Percentiles rank a stretch among this genome's conserved stretches.
Evolutionary conservation across 1,140 invertebrate species (phyloP).

Genomic region (Uloborus diversus): DNA sequence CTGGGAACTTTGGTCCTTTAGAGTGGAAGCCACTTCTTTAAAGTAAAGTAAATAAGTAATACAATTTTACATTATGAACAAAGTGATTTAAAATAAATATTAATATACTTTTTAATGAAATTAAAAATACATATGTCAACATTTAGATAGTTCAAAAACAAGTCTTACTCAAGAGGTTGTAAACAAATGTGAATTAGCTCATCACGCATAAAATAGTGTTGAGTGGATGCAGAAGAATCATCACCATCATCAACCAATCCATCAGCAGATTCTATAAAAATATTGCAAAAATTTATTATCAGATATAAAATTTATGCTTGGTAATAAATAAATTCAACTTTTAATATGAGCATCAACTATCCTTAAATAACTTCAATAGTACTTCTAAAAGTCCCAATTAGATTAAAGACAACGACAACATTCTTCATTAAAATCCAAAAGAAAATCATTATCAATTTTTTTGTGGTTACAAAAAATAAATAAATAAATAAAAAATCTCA

Average conservation of each 20-base stretch:
- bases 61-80: background rate
- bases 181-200: constrained; percentile 55
- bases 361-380: too few relatives aligned
- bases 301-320: background rate
- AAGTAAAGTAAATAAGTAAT: background rate
- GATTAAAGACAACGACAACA: too few relatives aligned
- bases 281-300: background rate
- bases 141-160: background rate
- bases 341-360: background rate
- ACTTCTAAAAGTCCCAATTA: too few relatives aligned
- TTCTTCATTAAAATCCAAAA: too few relatives aligned
- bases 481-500: background rate
- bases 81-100: background rate
- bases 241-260: constrained; percentile 16
- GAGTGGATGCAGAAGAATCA: constrained; percentile 24
- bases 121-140: background rate
- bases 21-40: constrained; percentile 9
- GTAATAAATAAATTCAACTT: background rate
- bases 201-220: constrained; percentile 57
- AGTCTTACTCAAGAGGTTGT: constrained; percentile 45
- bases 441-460: too few relatives aligned
- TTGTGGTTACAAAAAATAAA: background rate
- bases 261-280: constrained; percentile 27
- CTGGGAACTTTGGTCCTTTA: constrained; percentile 41
- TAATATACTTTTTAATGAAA: background rate